phyloP scores from a whole-genome alignment of 2,888 invertebrate genomes.

The Synergus laeviventris region DNA sequence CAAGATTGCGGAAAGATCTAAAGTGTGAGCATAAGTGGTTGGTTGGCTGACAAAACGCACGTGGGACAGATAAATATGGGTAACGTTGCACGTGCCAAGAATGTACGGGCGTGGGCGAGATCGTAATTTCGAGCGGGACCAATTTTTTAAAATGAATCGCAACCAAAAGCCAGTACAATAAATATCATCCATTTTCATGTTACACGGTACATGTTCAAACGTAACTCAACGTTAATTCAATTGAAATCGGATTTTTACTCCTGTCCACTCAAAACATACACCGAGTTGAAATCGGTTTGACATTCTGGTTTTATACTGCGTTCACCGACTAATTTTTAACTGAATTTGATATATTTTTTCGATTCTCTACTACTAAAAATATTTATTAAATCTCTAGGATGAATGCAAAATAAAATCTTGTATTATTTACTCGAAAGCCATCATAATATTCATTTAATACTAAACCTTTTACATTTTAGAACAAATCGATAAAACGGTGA shows the following conservation, averaged over 20 bases:
- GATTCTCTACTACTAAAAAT: neutral
- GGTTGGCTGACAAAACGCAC: slow-evolving; percentile 49
- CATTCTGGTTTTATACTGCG: slow-evolving; percentile 15
- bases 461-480: neutral
- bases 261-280: slow-evolving; percentile 17
- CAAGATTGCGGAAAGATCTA: neutral
- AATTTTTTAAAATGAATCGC: slow-evolving; percentile 69
- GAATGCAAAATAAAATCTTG: neutral
- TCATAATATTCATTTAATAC: neutral
- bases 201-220: slow-evolving; percentile 48
- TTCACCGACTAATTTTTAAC: slow-evolving; percentile 20
- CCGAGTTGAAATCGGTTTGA: slow-evolving; percentile 8
- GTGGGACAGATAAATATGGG: slow-evolving; percentile 63
- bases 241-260: slow-evolving; percentile 61
- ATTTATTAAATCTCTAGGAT: neutral
- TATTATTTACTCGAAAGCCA: neutral
- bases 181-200: slow-evolving; percentile 58
- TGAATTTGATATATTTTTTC: slow-evolving; percentile 10
- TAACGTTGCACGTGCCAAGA: slow-evolving; percentile 67
- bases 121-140: slow-evolving; percentile 65
- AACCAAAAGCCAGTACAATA: slow-evolving; percentile 68
- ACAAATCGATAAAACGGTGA: neutral
- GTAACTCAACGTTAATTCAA: slow-evolving; percentile 71
- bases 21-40: slow-evolving; percentile 10
- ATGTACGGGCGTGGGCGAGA: slow-evolving; percentile 61